phyloP scores from a whole-genome alignment of 2,113 vertebrate species.

The Clarias batrachus region DNA sequence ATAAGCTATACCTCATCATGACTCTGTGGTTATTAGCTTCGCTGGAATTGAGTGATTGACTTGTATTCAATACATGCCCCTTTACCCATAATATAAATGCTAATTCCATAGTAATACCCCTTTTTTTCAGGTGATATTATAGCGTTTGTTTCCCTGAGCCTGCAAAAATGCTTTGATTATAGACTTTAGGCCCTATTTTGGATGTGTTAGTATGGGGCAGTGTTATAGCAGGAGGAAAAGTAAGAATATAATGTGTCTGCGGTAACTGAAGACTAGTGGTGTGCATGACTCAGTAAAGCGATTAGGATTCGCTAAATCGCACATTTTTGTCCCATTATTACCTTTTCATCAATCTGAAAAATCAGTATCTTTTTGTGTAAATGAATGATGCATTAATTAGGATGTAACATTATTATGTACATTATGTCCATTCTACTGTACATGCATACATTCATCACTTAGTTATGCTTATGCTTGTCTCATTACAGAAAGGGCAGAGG shows the following conservation, averaged over 20 bases:
- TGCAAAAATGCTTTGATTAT: slow-evolving; percentile 18
- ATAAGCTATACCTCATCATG: slow-evolving; percentile 11
- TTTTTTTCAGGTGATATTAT: not conserved
- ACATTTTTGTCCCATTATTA: slow-evolving; percentile 6
- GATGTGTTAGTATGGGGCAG: not conserved
- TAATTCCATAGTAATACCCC: not conserved
- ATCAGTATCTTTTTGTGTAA: not conserved
- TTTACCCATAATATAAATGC: slow-evolving; percentile 8
- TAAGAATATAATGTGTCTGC: slow-evolving; percentile 10
- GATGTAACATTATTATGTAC: not conserved
- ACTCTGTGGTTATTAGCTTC: slow-evolving; percentile 9
- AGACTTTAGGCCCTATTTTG: not conserved
- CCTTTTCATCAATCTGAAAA: slow-evolving; percentile 15
- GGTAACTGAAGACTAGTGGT: not conserved
- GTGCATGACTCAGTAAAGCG: not conserved
- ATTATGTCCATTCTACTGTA: not conserved
- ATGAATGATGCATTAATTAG: not conserved
- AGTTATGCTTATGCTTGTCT: not conserved
- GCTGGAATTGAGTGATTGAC: not conserved
- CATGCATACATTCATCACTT: not conserved
- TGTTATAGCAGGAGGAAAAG: not conserved
- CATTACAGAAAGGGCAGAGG: not conserved
- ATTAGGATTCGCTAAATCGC: not conserved
- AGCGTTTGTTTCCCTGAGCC: not conserved
- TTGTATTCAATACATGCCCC: not conserved